Base-by-base conservation (phyloP, 2,888 invertebrate species). In the Laothoe populi region DNA sequence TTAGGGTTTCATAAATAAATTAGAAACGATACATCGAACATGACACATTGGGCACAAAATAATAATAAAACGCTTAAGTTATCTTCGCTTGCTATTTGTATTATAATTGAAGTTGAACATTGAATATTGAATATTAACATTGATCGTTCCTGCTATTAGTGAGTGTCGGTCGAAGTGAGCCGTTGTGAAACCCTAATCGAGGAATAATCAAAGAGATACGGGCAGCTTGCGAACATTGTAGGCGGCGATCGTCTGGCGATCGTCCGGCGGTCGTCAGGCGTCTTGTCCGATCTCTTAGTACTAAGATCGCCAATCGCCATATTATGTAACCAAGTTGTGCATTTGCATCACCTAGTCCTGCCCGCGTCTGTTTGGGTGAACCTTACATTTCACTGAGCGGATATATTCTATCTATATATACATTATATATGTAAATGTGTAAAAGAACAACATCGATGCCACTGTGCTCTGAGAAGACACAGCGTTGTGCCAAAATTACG, bases 401-500 rank as follows among this genome's bases (percentile, higher is more conserved):
- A 78, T 75, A 77, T 75, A 68, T 75, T 70, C 68, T 71, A 76
- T 73, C 70, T 77, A 69, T 74, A 69, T 60, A 58, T 63, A 78
- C 73, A 73, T 73, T 70, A 74, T 83, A 80, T 83, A 79, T 53
- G 53, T 53, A 53, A 31, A 53, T 53, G 49, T 83, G 77, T 81
- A 81, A 82, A 82, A 84, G 84, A 89, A 88, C 89, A 88, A 90
- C 90, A 88, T 88, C 83, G 84, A 88, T 83, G 88, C 88, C 90
- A 78, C 88, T 87, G 89, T 81, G 84, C 83, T 79, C 80, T 71
- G 80, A 67, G 74, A 70, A 77, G 81, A 83, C 86, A 83, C 88
- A 87, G 91, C 84, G 87, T 89, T 90, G 92, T 92, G 92, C 92
- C 92, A 92, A 92, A 92, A 92, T 92, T 91, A 87, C 83, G 89